A percentile compares a stretch with the other conserved stretches of the same genome.
These are phyloP conservation scores for Hipparchia sbordonii DNA, from an alignment of 2,888 invertebrate genomes.

Conservation along the genomic window DNA sequence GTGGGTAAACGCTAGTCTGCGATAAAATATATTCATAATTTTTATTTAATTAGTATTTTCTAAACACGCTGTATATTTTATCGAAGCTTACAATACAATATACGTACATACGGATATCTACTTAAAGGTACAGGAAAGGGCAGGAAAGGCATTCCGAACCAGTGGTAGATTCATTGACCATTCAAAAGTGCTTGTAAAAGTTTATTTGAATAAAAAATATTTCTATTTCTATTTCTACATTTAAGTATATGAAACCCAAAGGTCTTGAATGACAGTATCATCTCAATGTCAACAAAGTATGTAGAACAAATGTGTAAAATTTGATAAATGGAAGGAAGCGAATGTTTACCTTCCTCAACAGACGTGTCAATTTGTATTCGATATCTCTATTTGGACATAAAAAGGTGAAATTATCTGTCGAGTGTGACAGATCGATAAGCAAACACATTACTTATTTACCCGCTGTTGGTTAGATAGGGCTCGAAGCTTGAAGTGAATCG, in stretches of 20 bases:
- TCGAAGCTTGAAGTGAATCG: slow-evolving; percentile 11
- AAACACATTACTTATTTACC: slow-evolving; percentile 24
- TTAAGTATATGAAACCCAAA: not conserved
- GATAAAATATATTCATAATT: too few relatives aligned
- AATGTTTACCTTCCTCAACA: slow-evolving; percentile 31
- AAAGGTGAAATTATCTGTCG: slow-evolving; percentile 30
- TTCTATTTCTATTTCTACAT: too few relatives aligned
- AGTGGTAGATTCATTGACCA: too few relatives aligned
- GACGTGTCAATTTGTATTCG: slow-evolving; percentile 27
- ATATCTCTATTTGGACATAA: slow-evolving; percentile 32
- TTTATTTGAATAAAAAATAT: too few relatives aligned
- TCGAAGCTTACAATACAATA: too few relatives aligned
- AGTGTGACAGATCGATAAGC: slow-evolving; percentile 19
- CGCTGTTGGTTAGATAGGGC: slow-evolving; percentile 16
- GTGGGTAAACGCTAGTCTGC: too few relatives aligned
- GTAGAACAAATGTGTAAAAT: slow-evolving; percentile 26
- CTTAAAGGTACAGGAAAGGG: too few relatives aligned
- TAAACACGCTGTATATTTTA: too few relatives aligned
- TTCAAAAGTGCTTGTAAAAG: too few relatives aligned
- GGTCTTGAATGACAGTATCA: not conserved
- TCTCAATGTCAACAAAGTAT: slow-evolving; percentile 18
- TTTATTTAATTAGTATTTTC: too few relatives aligned
- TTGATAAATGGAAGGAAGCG: slow-evolving; percentile 40
- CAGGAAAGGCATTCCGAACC: too few relatives aligned
- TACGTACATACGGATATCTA: not conserved